Evolutionary conservation across 2,797 vertebrate species (phyloP).

Genomic region (Staurois parvus): DNA sequence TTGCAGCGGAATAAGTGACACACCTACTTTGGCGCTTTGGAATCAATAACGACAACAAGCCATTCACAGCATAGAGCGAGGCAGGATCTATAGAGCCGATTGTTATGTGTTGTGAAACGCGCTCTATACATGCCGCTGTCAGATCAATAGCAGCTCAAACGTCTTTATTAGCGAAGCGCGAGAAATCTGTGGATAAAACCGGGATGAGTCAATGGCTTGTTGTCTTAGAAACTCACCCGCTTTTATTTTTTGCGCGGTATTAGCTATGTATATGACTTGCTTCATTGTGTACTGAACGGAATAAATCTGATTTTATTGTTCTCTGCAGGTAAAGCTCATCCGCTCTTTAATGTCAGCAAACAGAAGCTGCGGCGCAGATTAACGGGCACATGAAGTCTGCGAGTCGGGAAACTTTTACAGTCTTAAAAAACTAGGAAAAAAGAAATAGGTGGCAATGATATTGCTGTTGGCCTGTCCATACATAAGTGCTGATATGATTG

Average conservation of each 20-base stretch:
- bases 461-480: no score
- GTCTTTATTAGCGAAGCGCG: slow-evolving; percentile 16
- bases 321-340: not conserved
- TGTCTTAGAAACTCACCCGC: slow-evolving; percentile 31
- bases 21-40: slow-evolving; percentile 5
- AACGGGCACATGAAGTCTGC: not conserved
- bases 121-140: slow-evolving; percentile 36
- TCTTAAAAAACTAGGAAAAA: not conserved
- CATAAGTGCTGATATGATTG: no score
- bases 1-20: not conserved
- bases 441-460: not conserved
- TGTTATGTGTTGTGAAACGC: slow-evolving; percentile 41
- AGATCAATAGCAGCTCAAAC: slow-evolving; percentile 43
- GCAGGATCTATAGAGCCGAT: slow-evolving; percentile 20
- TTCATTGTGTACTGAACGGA: not conserved
- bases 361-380: not conserved
- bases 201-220: slow-evolving; percentile 12
- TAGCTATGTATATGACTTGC: not conserved
- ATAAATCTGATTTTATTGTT: not conserved
- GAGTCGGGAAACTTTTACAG: not conserved
- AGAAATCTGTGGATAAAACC: slow-evolving; percentile 2
- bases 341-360: not conserved
- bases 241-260: slow-evolving; percentile 13
- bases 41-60: slow-evolving; percentile 21
- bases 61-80: not conserved